These are phyloP conservation scores for Drosophila rhopaloa DNA, from an alignment of 1,140 invertebrate species.

Conservation along the genomic window DNA sequence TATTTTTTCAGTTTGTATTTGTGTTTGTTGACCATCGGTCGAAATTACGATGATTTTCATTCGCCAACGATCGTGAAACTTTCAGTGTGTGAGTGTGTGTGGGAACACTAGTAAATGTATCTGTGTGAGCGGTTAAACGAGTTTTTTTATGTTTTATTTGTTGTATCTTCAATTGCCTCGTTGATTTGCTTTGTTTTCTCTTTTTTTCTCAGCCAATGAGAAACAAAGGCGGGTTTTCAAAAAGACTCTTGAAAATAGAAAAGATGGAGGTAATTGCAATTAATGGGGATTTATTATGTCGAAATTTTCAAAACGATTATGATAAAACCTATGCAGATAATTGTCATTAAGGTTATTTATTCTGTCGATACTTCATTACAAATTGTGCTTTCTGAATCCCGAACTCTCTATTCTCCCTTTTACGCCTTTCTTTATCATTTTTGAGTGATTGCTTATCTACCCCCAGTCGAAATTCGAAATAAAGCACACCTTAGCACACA, in stretches of 20 bases:
- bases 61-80: conserved; percentile 58
- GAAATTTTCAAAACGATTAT: background rate
- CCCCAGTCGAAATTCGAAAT: conserved; percentile 32
- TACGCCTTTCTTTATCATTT: conserved; percentile 23
- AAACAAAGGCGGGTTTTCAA: conserved; percentile 24
- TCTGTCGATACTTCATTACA: background rate
- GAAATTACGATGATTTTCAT: conserved; percentile 43
- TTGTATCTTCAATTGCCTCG: conserved; percentile 24
- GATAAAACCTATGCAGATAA: background rate
- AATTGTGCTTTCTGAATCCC: background rate
- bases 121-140: conserved; percentile 15
- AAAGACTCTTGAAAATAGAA: background rate
- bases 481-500: conserved; percentile 33
- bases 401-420: conserved; percentile 5
- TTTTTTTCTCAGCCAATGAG: conserved; percentile 50
- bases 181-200: conserved; percentile 56
- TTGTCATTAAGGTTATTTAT: background rate
- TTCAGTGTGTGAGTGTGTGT: conserved; percentile 6
- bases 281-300: conserved; percentile 1
- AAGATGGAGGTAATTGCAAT: background rate
- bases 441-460: conserved; percentile 49
- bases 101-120: conserved; percentile 2
- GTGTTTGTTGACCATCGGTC: conserved; percentile 61
- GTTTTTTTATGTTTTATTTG: conserved; percentile 17
- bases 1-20: conserved; percentile 15